These are phyloP conservation scores for Heliconius cydno DNA, from an alignment of 2,888 invertebrate genomes.

Conservation along the genomic window DNA sequence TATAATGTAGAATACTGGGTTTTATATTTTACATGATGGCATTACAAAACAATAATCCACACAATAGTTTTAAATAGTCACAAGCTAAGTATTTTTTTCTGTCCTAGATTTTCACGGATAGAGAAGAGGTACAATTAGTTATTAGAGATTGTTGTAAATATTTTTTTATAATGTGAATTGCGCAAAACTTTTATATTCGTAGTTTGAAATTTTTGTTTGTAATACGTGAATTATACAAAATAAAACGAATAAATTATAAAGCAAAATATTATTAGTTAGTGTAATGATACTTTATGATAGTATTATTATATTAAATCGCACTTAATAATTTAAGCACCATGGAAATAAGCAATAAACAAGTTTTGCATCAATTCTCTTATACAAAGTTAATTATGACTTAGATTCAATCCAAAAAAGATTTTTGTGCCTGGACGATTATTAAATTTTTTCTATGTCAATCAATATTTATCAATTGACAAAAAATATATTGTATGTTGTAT, in stretches of 20 bases:
- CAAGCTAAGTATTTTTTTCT: constrained; percentile 31
- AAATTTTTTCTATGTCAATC: too few relatives aligned
- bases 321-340: background rate
- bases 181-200: background rate
- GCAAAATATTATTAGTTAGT: background rate
- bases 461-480: too few relatives aligned
- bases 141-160: background rate
- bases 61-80: background rate
- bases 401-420: too few relatives aligned
- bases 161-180: background rate
- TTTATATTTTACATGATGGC: background rate
- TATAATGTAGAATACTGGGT: background rate
- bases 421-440: too few relatives aligned
- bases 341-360: background rate
- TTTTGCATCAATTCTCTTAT: background rate
- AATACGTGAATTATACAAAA: background rate
- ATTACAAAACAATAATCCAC: too few relatives aligned
- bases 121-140: constrained; percentile 39
- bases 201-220: background rate
- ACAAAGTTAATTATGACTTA: background rate
- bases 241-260: too few relatives aligned
- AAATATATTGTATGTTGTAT: too few relatives aligned
- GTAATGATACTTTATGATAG: background rate
- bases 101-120: constrained; percentile 43
- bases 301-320: background rate